Percentiles rank a stretch among this genome's conserved stretches.
phyloP scores from a whole-genome alignment of 1,140 invertebrate species.

The Andrena cerasifolii region DNA sequence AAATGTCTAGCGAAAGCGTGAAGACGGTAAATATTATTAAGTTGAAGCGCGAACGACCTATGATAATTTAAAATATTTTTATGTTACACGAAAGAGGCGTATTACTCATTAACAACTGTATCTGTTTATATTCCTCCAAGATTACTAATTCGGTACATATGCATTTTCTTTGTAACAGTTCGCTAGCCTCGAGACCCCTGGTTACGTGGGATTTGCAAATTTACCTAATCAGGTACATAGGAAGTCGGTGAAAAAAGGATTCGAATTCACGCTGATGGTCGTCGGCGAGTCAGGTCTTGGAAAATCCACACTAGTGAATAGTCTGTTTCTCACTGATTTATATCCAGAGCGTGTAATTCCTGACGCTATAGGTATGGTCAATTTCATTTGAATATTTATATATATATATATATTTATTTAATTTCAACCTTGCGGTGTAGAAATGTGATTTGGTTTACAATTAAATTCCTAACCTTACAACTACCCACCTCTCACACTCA shows the following conservation, averaged over 20 bases:
- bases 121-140: neutral
- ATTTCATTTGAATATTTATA: constrained; percentile 36
- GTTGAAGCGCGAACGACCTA: neutral
- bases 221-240: constrained; percentile 97
- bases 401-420: constrained; percentile 1
- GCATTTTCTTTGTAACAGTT: constrained; percentile 83
- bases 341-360: constrained; percentile 94
- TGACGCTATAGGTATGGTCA: constrained; percentile 89
- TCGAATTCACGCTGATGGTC: constrained; percentile 99
- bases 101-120: neutral
- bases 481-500: too few species aligned
- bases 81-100: neutral
- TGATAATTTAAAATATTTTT: neutral
- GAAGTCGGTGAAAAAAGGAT: constrained; percentile 98
- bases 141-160: constrained; percentile 3
- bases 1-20: constrained; percentile 80
- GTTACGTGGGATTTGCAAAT: constrained; percentile 97
- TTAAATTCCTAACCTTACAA: too few species aligned
- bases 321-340: constrained; percentile 97
- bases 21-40: constrained; percentile 74
- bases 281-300: constrained; percentile 98
- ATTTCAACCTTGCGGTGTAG: too few species aligned
- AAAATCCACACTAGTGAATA: constrained; percentile 99
- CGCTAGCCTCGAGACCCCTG: constrained; percentile 91
- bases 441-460: too few species aligned